A percentile compares a stretch with the other conserved stretches of the same genome.
These are phyloP conservation scores for Eustalomyia histrio DNA, from an alignment of 2,888 invertebrate species.

Conservation along the genomic window DNA sequence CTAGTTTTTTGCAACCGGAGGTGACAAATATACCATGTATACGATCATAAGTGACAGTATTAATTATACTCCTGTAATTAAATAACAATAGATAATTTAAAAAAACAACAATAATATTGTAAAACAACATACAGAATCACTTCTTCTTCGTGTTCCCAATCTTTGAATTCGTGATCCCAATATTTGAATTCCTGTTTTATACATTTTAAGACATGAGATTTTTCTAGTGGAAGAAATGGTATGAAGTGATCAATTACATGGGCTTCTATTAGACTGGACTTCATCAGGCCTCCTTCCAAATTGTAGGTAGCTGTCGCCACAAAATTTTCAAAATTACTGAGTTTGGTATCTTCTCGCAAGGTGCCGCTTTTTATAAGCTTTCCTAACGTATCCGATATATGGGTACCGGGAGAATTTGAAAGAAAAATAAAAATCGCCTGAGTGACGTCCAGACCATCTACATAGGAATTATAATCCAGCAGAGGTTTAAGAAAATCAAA, in stretches of 20 bases:
- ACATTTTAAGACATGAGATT: slow-evolving; percentile 89
- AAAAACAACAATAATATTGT: not conserved
- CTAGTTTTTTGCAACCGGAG: slow-evolving; percentile 94
- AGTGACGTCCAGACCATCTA: slow-evolving; percentile 87
- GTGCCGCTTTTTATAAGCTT: slow-evolving; percentile 80
- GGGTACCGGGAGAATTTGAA: slow-evolving; percentile 91
- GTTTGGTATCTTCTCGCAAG: slow-evolving; percentile 82
- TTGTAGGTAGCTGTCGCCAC: slow-evolving; percentile 86
- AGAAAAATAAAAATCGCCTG: slow-evolving; percentile 92
- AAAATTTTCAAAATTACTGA: slow-evolving; percentile 87
- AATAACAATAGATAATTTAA: not conserved
- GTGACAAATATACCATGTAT: slow-evolving; percentile 86
- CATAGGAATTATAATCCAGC: slow-evolving; percentile 89
- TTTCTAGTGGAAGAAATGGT: slow-evolving; percentile 96
- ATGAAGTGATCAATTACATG: slow-evolving; percentile 95
- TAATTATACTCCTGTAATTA: slow-evolving; percentile 68
- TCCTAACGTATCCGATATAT: slow-evolving; percentile 73
- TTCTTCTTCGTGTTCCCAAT: slow-evolving; percentile 71
- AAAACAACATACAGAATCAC: slow-evolving; percentile 70
- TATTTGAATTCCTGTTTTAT: slow-evolving; percentile 84
- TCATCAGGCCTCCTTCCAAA: slow-evolving; percentile 88
- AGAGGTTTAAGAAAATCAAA: slow-evolving; percentile 93
- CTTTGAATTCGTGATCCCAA: slow-evolving; percentile 79
- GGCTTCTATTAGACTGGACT: slow-evolving; percentile 89
- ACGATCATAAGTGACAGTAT: slow-evolving; percentile 86